A percentile compares a stretch with the other conserved stretches of the same genome.
Evolutionary conservation across 2,797 vertebrate species (phyloP).

Genomic region (Epinephelus malabaricus): DNA sequence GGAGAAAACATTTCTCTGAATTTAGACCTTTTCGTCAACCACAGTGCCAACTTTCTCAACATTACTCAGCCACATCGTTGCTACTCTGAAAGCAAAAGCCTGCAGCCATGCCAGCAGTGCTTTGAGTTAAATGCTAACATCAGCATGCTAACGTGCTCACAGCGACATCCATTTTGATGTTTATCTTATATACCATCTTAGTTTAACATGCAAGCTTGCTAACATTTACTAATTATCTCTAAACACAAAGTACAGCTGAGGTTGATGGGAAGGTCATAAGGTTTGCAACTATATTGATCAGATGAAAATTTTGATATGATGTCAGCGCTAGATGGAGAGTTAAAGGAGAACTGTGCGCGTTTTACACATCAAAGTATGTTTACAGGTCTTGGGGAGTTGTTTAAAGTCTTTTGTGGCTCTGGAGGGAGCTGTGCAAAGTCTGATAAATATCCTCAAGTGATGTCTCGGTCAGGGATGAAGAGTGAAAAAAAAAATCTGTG

Average conservation of each 20-base stretch:
- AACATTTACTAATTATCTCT: neutral
- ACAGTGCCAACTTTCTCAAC: neutral
- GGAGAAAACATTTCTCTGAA: constrained; percentile 21
- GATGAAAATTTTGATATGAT: neutral
- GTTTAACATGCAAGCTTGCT: neutral
- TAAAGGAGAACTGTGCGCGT: neutral
- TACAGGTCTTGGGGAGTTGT: neutral
- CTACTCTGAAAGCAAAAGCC: constrained; percentile 4
- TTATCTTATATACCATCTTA: neutral
- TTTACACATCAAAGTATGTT: constrained; percentile 3
- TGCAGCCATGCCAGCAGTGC: neutral
- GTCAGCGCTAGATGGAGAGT: neutral
- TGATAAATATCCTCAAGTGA: constrained; percentile 14
- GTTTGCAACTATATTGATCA: neutral
- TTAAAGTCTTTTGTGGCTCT: neutral
- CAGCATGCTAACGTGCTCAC: neutral
- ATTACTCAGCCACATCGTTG: neutral
- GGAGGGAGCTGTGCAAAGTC: neutral
- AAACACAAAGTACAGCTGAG: neutral
- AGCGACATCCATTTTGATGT: no score
- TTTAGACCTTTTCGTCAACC: constrained; percentile 18
- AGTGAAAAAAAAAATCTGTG: neutral
- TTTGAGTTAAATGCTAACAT: constrained; percentile 4
- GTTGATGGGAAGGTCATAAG: neutral
- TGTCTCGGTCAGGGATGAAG: neutral